These are phyloP conservation scores for Prochilodus magdalenae DNA, from an alignment of 2,113 vertebrate species.

Conservation along the genomic window DNA sequence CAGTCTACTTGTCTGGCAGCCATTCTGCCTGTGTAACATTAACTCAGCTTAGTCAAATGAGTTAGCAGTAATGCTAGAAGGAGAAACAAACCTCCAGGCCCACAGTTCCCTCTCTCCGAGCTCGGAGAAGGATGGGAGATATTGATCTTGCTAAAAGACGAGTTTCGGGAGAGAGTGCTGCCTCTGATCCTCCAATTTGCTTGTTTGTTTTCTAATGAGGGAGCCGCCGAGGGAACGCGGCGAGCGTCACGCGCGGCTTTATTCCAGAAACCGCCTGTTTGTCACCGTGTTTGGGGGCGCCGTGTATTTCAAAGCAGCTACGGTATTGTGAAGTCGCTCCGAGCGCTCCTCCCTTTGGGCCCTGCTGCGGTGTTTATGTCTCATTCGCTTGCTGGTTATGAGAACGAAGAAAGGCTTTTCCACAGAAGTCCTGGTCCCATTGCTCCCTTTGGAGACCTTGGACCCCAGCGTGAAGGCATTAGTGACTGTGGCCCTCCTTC, in stretches of 20 bases:
- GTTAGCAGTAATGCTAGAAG: neutral
- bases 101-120: neutral
- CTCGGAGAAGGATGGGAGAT: neutral
- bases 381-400: neutral
- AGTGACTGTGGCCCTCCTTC: too few species aligned
- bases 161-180: neutral
- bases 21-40: neutral
- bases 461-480: neutral
- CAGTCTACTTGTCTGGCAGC: neutral
- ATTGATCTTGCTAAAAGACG: constrained; percentile 11
- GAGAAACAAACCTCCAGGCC: neutral
- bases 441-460: neutral
- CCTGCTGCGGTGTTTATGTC: neutral
- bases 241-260: neutral
- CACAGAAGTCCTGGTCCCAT: neutral
- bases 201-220: neutral
- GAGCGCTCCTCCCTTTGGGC: neutral
- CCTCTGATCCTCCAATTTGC: neutral
- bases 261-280: neutral
- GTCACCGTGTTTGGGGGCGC: neutral
- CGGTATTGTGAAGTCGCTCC: neutral
- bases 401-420: neutral
- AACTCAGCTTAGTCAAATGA: neutral
- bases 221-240: neutral
- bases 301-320: neutral